Evolutionary conservation across 2,888 invertebrate species (phyloP).

Genomic region (Flabesymbios commensalis): DNA sequence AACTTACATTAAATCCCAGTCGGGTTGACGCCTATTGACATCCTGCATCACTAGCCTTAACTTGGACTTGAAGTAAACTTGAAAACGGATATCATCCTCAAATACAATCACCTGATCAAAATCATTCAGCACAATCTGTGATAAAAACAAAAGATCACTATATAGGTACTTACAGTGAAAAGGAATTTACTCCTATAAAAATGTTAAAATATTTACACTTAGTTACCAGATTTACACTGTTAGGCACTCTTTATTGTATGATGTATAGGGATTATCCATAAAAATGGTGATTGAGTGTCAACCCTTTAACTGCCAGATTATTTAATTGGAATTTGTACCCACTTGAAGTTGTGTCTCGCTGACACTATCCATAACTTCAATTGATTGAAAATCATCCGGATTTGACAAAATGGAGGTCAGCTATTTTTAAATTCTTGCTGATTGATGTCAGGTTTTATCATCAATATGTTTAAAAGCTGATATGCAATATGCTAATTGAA

Average conservation of each 20-base stretch:
- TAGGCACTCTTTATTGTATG: not conserved
- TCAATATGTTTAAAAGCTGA: too few species aligned
- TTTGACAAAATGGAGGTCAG: too few species aligned
- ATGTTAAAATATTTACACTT: too few species aligned
- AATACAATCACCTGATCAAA: conserved; percentile 72
- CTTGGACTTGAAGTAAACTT: conserved; percentile 75
- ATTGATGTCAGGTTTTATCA: too few species aligned
- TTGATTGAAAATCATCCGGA: too few species aligned
- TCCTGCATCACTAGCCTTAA: conserved; percentile 72
- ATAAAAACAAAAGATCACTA: not conserved
- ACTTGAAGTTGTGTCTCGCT: too few species aligned
- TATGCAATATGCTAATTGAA: too few species aligned
- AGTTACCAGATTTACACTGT: not conserved
- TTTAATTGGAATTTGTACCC: too few species aligned
- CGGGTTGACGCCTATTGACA: conserved; percentile 65
- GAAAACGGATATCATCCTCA: conserved; percentile 95
- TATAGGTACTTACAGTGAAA: not conserved
- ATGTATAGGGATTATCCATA: not conserved
- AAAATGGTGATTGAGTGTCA: not conserved
- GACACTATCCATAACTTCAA: too few species aligned
- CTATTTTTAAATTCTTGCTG: too few species aligned
- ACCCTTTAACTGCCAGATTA: too few species aligned
- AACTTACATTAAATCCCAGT: conserved; percentile 88
- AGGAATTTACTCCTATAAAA: too few species aligned
- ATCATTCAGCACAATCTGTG: conserved; percentile 54